Evolutionary conservation across 2,888 invertebrate genomes (phyloP).

Genomic region (Lasioglossum malachurum): DNA sequence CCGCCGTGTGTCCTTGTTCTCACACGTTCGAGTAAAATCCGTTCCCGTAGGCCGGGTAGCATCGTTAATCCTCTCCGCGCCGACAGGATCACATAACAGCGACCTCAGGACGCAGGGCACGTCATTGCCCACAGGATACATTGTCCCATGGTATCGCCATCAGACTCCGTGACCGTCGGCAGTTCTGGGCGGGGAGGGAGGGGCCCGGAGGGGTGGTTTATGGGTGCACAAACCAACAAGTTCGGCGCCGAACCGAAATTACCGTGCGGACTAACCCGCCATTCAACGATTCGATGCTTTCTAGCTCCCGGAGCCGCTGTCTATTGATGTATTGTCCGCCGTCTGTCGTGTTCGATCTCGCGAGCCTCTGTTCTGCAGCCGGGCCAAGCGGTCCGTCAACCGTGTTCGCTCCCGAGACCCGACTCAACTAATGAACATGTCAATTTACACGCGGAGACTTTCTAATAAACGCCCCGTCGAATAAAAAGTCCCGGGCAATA

Average conservation of each 20-base stretch:
- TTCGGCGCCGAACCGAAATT: constrained; percentile 34
- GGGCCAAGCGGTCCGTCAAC: not conserved
- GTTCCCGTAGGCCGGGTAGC: constrained; percentile 52
- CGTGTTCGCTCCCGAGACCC: no score
- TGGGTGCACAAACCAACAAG: constrained; percentile 57
- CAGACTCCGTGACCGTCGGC: constrained; percentile 44
- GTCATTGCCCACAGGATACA: constrained; percentile 61
- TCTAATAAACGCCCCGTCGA: not conserved
- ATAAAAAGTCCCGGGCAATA: not conserved
- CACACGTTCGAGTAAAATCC: constrained; percentile 55
- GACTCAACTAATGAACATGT: not conserved
- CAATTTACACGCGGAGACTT: not conserved
- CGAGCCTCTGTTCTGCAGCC: not conserved
- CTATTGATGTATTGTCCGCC: not conserved
- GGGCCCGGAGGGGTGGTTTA: constrained; percentile 44
- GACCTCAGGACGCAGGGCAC: constrained; percentile 48
- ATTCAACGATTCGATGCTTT: constrained; percentile 45
- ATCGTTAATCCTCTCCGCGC: constrained; percentile 75
- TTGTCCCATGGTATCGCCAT: constrained; percentile 55
- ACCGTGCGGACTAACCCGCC: constrained; percentile 23
- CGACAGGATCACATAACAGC: constrained; percentile 71
- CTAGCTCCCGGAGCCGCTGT: not conserved
- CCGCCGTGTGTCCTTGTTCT: constrained; percentile 50
- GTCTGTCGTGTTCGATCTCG: not conserved
- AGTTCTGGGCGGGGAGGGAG: not conserved